phyloP scores from a whole-genome alignment of 2,888 invertebrate species.

The Dynastes grantii region DNA sequence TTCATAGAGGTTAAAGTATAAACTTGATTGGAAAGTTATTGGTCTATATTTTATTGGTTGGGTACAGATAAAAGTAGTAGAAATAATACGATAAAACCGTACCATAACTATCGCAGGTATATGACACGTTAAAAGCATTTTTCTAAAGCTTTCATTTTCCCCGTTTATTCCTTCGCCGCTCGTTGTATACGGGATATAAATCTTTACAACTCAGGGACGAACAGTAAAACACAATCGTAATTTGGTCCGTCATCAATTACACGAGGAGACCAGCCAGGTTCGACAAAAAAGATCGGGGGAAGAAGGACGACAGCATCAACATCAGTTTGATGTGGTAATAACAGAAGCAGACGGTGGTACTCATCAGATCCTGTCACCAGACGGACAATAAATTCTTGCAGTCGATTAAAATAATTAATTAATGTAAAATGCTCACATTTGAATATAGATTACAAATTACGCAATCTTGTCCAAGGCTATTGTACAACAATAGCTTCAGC shows the following conservation, averaged over 20 bases:
- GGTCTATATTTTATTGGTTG: too few species aligned
- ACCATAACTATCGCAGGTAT: not conserved
- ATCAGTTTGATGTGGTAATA: conserved; percentile 17
- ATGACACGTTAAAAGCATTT: conserved; percentile 13
- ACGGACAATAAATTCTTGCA: conserved; percentile 39
- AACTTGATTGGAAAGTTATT: too few species aligned
- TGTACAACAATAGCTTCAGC: conserved; percentile 8
- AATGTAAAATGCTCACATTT: conserved; percentile 53
- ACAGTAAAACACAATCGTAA: conserved; percentile 37
- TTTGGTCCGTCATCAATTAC: conserved; percentile 38
- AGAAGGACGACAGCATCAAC: conserved; percentile 5
- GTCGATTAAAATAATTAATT: conserved; percentile 54
- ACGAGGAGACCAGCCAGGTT: conserved; percentile 13
- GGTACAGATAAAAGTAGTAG: too few species aligned
- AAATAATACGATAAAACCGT: not conserved
- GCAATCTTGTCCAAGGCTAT: conserved; percentile 27
- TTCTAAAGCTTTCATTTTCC: conserved; percentile 13
- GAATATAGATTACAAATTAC: conserved; percentile 54
- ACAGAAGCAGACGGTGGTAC: conserved; percentile 30
- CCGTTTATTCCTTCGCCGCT: conserved; percentile 6
- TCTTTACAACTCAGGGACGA: conserved; percentile 26
- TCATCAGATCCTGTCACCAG: conserved; percentile 36
- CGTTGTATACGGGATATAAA: conserved; percentile 24
- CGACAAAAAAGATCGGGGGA: conserved; percentile 6
- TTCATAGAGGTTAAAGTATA: too few species aligned